phyloP scores from a whole-genome alignment of 2,113 vertebrate genomes.

The Planiliza haematocheilus region DNA sequence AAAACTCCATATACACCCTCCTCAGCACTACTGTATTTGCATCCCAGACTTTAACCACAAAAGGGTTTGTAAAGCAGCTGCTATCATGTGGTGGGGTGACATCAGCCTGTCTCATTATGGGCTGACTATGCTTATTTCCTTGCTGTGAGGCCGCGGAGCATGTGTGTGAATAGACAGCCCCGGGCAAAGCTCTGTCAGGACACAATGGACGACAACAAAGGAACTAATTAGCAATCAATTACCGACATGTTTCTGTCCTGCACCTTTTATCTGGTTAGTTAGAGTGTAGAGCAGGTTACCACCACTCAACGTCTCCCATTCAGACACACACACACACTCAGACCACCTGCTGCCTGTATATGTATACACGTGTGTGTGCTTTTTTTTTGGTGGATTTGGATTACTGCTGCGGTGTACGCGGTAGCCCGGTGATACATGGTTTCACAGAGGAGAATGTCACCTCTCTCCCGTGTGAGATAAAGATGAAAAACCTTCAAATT shows the following conservation, averaged over 20 bases:
- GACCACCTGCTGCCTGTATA: slow-evolving; percentile 71
- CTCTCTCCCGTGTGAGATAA: slow-evolving; percentile 8
- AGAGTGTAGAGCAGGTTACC: slow-evolving; percentile 79
- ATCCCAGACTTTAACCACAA: not conserved
- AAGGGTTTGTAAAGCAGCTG: slow-evolving; percentile 19
- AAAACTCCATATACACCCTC: not conserved
- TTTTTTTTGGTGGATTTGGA: slow-evolving; percentile 32
- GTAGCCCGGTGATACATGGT: slow-evolving; percentile 59
- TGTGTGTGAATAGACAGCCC: slow-evolving; percentile 75
- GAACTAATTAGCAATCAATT: slow-evolving; percentile 94
- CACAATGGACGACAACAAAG: slow-evolving; percentile 81
- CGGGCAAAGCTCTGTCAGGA: slow-evolving; percentile 71
- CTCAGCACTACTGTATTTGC: not conserved
- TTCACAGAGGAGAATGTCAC: slow-evolving; percentile 46
- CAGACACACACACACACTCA: slow-evolving; percentile 55
- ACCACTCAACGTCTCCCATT: slow-evolving; percentile 74
- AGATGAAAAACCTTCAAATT: slow-evolving; percentile 38
- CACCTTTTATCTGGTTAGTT: slow-evolving; percentile 85
- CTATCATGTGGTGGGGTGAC: slow-evolving; percentile 19
- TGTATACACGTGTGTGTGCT: slow-evolving; percentile 52
- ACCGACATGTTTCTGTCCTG: slow-evolving; percentile 86
- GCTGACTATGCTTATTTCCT: slow-evolving; percentile 34
- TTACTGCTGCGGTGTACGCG: slow-evolving; percentile 38
- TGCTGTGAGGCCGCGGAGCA: slow-evolving; percentile 39
- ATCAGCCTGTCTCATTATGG: slow-evolving; percentile 59